A percentile compares a stretch with the other conserved stretches of the same genome.
Evolutionary conservation across 1,140 invertebrate genomes (phyloP).

Genomic region (Orius insidiosus): DNA sequence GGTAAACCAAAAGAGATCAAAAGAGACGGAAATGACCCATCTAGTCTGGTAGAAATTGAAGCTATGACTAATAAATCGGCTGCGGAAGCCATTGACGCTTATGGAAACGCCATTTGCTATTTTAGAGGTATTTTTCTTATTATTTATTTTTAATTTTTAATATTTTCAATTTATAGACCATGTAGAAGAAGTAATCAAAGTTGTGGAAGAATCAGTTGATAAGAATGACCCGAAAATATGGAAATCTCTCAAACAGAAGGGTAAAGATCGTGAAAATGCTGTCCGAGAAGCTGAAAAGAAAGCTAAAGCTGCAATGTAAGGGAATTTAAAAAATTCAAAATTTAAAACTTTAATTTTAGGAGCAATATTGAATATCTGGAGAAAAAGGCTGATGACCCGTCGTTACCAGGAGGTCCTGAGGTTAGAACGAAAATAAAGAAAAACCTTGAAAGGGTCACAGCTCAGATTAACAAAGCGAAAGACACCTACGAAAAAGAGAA

Average conservation of each 20-base stretch:
- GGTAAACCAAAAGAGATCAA: no score
- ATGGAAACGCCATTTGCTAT: slow-evolving; percentile 32
- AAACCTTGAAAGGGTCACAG: slow-evolving; percentile 41
- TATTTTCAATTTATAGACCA: slow-evolving; percentile 18
- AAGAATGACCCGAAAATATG: slow-evolving; percentile 14
- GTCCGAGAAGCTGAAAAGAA: slow-evolving; percentile 32
- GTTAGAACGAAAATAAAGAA: slow-evolving; percentile 27
- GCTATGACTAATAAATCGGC: slow-evolving; percentile 32
- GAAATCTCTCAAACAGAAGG: slow-evolving; percentile 35
- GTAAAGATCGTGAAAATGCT: slow-evolving; percentile 31
- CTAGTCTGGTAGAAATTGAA: slow-evolving; percentile 35
- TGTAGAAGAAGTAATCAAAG: slow-evolving; percentile 14
- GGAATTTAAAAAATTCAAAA: no score
- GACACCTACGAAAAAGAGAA: slow-evolving; percentile 35
- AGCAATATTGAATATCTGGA: slow-evolving; percentile 18
- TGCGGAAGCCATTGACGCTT: slow-evolving; percentile 34
- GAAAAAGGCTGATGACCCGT: slow-evolving; percentile 25
- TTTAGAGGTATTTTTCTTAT: slow-evolving; percentile 30
- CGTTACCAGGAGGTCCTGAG: slow-evolving; percentile 24
- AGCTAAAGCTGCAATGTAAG: slow-evolving; percentile 24
- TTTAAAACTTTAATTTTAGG: slow-evolving; percentile 13
- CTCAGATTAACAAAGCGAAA: slow-evolving; percentile 38
- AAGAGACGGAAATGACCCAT: slow-evolving; percentile 16
- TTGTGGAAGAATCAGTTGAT: slow-evolving; percentile 18
- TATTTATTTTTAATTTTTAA: not conserved